A percentile compares a stretch with the other conserved stretches of the same genome.
Evolutionary conservation across 2,113 vertebrate genomes (phyloP).

Genomic region (Carettochelys insculpta): DNA sequence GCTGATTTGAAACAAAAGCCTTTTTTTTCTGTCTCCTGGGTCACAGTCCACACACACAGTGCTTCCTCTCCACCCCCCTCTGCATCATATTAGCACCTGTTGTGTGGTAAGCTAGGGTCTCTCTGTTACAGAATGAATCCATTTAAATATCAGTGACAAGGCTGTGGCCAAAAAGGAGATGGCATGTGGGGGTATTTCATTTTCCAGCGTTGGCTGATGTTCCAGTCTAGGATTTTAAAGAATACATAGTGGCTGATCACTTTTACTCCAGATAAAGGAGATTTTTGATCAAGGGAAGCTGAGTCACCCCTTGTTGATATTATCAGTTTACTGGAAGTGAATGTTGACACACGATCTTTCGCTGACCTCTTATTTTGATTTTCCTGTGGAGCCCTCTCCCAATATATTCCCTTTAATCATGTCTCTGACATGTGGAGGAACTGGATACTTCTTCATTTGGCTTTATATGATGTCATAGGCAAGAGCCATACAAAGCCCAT

Average conservation of each 20-base stretch:
- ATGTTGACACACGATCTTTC: conserved; percentile 57
- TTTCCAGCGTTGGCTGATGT: conserved; percentile 35
- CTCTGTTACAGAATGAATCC: background rate
- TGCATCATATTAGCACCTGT: background rate
- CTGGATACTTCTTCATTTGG: conserved; percentile 32
- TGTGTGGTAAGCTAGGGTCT: background rate
- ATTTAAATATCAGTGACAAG: conserved; percentile 21
- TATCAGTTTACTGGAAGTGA: conserved; percentile 51
- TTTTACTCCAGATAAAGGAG: conserved; percentile 59
- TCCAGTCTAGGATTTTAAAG: conserved; percentile 52
- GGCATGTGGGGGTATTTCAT: conserved; percentile 23
- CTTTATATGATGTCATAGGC: conserved; percentile 46
- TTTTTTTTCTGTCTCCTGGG: conserved; percentile 57
- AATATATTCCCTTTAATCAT: conserved; percentile 27
- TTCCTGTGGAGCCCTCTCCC: conserved; percentile 18
- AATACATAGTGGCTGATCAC: conserved; percentile 40
- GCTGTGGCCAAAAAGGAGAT: conserved; percentile 25
- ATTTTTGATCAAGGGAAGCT: conserved; percentile 69
- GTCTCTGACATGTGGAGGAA: conserved; percentile 37
- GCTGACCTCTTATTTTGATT: conserved; percentile 61
- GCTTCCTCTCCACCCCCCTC: conserved; percentile 30
- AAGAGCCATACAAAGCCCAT: conserved; percentile 38
- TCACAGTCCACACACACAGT: conserved; percentile 28
- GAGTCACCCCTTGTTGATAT: conserved; percentile 65
- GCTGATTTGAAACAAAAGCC: conserved; percentile 49